These are phyloP conservation scores for Pseudorasbora parva DNA, from an alignment of 2,113 vertebrate genomes.

Conservation along the genomic window DNA sequence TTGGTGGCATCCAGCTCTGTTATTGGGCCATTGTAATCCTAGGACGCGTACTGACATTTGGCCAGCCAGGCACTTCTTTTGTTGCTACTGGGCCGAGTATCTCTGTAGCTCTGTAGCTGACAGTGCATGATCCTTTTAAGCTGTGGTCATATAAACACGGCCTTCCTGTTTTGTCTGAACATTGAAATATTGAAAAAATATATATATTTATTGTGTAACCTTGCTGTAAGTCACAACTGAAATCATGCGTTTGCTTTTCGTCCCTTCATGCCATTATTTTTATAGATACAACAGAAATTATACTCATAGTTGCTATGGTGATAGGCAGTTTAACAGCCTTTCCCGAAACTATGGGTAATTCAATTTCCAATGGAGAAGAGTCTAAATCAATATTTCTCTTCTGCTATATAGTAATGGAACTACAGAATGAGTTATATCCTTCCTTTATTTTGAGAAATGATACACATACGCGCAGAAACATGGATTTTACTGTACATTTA, in stretches of 20 bases:
- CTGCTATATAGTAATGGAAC: neutral
- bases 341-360: slow-evolving; percentile 41
- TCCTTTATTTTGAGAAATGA: neutral
- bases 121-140: slow-evolving; percentile 65
- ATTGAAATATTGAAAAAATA: neutral
- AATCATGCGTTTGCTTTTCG: neutral
- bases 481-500: neutral
- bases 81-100: slow-evolving; percentile 65
- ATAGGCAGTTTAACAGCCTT: slow-evolving; percentile 28
- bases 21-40: slow-evolving; percentile 65
- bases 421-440: neutral
- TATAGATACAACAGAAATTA: neutral
- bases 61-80: slow-evolving; percentile 76
- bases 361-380: slow-evolving; percentile 17
- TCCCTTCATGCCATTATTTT: neutral
- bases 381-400: slow-evolving; percentile 37
- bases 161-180: slow-evolving; percentile 47
- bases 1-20: slow-evolving; percentile 61
- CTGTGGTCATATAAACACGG: slow-evolving; percentile 31
- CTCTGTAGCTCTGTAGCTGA: slow-evolving; percentile 67
- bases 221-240: neutral
- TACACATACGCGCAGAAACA: neutral
- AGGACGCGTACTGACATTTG: slow-evolving; percentile 69
- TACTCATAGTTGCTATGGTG: slow-evolving; percentile 43
- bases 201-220: neutral